Evolutionary conservation across 2,888 invertebrate genomes (phyloP).

Genomic region (Alviniconcha strummeri): DNA sequence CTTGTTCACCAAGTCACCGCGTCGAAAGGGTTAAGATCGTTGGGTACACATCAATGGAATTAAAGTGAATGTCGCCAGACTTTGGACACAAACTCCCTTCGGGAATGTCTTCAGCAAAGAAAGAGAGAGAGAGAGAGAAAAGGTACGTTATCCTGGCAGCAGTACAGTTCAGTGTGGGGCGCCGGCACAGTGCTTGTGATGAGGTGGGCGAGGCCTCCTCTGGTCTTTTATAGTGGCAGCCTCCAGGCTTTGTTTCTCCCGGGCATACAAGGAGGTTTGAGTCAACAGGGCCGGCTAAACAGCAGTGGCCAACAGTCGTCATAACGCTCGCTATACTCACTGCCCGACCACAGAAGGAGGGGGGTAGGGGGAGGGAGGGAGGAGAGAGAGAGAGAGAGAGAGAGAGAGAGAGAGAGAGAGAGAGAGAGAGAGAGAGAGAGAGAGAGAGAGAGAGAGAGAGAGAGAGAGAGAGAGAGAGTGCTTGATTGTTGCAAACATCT

Average conservation of each 20-base stretch:
- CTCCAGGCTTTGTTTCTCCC: not conserved
- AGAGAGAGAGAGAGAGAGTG: not conserved
- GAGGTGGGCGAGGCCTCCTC: no score
- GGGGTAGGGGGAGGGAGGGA: not conserved
- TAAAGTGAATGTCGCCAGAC: not conserved
- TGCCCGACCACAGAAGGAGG: not conserved
- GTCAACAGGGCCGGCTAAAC: not conserved
- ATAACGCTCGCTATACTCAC: not conserved
- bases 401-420: no score
- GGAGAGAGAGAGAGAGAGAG: constrained; percentile 3
- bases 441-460: constrained; percentile 11
- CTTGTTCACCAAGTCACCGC: no score
- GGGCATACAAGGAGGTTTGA: not conserved
- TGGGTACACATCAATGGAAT: not conserved
- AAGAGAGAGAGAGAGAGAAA: no score
- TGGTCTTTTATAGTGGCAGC: no score
- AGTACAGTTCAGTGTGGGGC: no score
- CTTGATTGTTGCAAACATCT: no score
- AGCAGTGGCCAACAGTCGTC: not conserved
- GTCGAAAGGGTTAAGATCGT: no score
- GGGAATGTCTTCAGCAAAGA: no score
- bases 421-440: not conserved
- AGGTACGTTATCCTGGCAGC: no score
- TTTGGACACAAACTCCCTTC: not conserved
- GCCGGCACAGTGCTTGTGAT: no score